A percentile compares a stretch with the other conserved stretches of the same genome.
Evolutionary conservation across 2,888 invertebrate species (phyloP).

Genomic region (Petrolisthes cinctipes): DNA sequence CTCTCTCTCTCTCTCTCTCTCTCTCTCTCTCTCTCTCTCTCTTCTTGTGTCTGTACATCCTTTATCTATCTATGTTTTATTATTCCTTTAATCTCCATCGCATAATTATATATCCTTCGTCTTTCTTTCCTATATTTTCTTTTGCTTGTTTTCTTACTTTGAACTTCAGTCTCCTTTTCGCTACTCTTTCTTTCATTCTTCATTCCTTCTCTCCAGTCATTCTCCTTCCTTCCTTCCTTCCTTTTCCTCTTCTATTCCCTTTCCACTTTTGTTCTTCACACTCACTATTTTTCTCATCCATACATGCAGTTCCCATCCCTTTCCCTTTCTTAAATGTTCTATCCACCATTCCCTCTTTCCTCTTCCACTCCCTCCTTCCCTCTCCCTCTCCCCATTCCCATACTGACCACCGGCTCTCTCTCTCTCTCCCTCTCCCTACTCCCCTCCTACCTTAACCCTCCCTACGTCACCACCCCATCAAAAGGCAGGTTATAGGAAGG

Average conservation of each 20-base stretch:
- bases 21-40: slow-evolving; percentile 2
- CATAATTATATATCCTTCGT: background rate
- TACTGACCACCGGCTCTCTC: background rate
- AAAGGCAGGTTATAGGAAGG: background rate
- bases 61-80: background rate
- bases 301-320: background rate
- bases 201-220: background rate
- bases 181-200: background rate
- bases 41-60: slow-evolving; percentile 5
- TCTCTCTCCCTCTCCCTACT: background rate
- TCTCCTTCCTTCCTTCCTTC: background rate
- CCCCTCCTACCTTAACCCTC: background rate
- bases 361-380: slow-evolving; percentile 1
- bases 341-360: too few species aligned
- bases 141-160: background rate
- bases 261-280: background rate
- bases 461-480: too few species aligned
- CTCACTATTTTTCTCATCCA: background rate
- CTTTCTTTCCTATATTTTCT: background rate
- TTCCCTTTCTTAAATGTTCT: too few species aligned
- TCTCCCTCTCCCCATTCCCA: too few species aligned
- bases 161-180: background rate
- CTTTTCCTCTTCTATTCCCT: too few species aligned
- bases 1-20: background rate
- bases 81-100: background rate